Evolutionary conservation across 1,140 invertebrate genomes (phyloP), one percentile per base, ranked within the genome.

Genomic region (Venustaconcha ellipsiformis): DNA sequence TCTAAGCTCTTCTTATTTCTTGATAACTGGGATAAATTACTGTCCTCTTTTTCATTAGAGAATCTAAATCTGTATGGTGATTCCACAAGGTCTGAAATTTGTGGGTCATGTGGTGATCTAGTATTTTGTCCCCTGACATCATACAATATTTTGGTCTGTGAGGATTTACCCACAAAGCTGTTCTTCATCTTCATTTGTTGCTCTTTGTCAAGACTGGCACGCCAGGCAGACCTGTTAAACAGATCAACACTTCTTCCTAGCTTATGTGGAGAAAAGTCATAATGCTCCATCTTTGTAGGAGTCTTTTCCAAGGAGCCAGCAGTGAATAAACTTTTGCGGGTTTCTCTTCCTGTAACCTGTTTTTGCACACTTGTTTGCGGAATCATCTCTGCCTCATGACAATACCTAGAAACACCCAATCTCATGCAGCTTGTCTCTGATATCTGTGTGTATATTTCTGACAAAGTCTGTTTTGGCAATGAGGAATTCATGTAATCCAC

Each of bases 241-340:
- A 78, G 62, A 57, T 83, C 83, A 20, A 82, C 72, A 75, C 66
- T 84, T 55, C 78, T 74, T 59, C 82, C 80, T 69, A 79, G 67
- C 68, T 74, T 75, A 11, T 58, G 57, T 48, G 83, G 82, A 30
- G 83, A 82, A 26, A 79, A 68, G 48, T 77, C 62, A 14, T 18
- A 14, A 18, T 68, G 62, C 57, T 74, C 58, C 11, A 74, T 6
- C 70, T 64, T 13, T 15, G 12, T 2, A 12, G 37, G 6, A 26
- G 26, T 62, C 17, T 20, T 58, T 72, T 72, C n/a, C n/a, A 12
- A 57, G 57, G 30, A 20, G 70, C 23, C 57, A 59, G 58, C 14
- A 58, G 67, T n/a, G 70, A 72, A 57, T 59, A 72, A 14, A 20
- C n/a, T 13, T 57, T 58, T 23, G 63, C 56, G 67, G 62, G 66